These are phyloP conservation scores for Tamias sibiricus DNA, from an alignment of 2,113 vertebrate genomes.

Conservation along the genomic window DNA sequence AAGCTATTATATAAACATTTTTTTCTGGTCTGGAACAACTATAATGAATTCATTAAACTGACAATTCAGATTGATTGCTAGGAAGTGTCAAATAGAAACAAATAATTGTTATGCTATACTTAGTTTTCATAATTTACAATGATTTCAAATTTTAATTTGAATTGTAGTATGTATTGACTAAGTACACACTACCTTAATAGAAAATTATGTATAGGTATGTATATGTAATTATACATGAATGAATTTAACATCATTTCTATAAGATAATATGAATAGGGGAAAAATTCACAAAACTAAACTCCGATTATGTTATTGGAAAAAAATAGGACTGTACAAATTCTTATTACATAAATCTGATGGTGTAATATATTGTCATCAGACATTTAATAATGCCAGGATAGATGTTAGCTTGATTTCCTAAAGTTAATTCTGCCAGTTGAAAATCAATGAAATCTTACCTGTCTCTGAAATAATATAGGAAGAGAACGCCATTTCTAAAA, in stretches of 20 bases:
- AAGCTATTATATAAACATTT: background rate
- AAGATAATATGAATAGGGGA: background rate
- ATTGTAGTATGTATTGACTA: background rate
- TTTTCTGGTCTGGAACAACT: background rate
- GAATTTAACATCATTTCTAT: background rate
- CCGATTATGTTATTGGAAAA: background rate
- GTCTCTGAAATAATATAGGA: background rate
- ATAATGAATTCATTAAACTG: background rate
- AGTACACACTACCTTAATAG: background rate
- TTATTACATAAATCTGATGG: background rate
- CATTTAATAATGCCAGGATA: background rate
- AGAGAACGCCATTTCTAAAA: background rate
- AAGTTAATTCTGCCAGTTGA: background rate
- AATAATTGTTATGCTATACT: background rate
- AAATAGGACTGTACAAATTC: background rate
- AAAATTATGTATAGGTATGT: background rate
- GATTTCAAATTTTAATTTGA: background rate
- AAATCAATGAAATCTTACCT: background rate
- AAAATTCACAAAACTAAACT: slow-evolving; percentile 23
- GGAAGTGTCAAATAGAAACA: background rate
- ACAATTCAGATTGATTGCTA: background rate
- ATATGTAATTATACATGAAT: slow-evolving; percentile 53
- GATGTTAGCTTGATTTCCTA: background rate
- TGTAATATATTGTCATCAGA: background rate
- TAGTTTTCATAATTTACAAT: background rate